Evolutionary conservation across 1,140 invertebrate genomes (phyloP), one percentile per base, ranked within the genome.

Genomic region (Drosophila takahashii): DNA sequence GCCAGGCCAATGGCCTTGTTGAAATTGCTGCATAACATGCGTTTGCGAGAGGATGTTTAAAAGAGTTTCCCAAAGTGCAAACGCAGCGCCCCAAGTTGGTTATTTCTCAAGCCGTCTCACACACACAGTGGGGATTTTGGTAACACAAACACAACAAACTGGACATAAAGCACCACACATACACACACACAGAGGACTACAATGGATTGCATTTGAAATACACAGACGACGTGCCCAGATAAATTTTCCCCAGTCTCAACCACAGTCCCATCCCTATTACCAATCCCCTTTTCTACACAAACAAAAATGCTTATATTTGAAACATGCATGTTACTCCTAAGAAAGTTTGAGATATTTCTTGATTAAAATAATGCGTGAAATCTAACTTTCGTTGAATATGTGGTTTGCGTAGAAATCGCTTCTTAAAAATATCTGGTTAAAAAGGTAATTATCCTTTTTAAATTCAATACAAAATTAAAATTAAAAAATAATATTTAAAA

Each of bases 61-160:
- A 64, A 77, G 65, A 57, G 50, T 48, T 67, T 56, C 59, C 58
- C 58, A 86, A 86, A 83, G 75, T 86, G 81, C 83, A 83, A 87
- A 59, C 79, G 79, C 79, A 86, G 79, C 75, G 62, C 62, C 70
- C 44, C 70, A 64, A 45, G 54, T 64, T 47, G 62, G 45, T 44
- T 72, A 81, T 87, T 81, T 79, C 60, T 71, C 83, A 85, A 60
- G 65, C 48, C 66, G 64, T 29, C 53, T 10, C 18, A 9, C 32
- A 16, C 26, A 65, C 11, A 13, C n/a, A 60, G 6, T 41, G 41
- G 51, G 77, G 61, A 86, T 76, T 86, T 86, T 69, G 75, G 74
- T 67, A 85, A 76, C 84, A 83, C 77, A 87, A 71, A 71, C 67
- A 83, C 79, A 89, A 87, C 75, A 83, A 47, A 77, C 84, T 89